Evolutionary conservation across 2,797 vertebrate genomes (phyloP).

Genomic region (Pampus argenteus): DNA sequence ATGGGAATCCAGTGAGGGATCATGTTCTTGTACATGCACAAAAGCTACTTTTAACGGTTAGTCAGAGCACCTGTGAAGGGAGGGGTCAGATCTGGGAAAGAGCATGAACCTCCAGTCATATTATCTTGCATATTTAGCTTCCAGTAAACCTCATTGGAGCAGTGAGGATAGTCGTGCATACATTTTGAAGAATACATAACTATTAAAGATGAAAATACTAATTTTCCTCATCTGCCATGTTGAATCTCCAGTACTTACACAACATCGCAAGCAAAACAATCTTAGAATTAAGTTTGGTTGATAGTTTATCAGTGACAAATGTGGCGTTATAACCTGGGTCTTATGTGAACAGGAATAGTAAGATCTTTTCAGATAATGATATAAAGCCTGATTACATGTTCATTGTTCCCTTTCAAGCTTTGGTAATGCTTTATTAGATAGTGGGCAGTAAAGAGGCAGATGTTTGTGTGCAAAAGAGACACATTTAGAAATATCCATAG

Average conservation of each 20-base stretch:
- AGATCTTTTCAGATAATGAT: slow-evolving; percentile 7
- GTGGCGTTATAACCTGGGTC: slow-evolving; percentile 2
- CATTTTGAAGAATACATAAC: background rate
- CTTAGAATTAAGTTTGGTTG: slow-evolving; percentile 31
- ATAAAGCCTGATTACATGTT: slow-evolving; percentile 10
- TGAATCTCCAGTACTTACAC: background rate
- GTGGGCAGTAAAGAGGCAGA: too few relatives aligned
- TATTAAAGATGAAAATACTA: background rate
- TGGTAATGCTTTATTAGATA: too few relatives aligned
- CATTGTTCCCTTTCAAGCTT: background rate
- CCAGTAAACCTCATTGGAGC: background rate
- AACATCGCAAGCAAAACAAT: slow-evolving; percentile 7
- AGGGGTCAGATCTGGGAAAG: background rate
- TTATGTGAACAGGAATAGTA: slow-evolving; percentile 6
- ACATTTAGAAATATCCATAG: background rate
- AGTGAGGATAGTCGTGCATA: too few relatives aligned
- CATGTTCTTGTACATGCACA: slow-evolving; percentile 1
- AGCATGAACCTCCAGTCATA: background rate
- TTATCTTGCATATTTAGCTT: background rate
- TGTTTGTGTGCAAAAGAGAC: background rate
- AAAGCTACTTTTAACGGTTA: background rate
- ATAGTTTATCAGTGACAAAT: background rate
- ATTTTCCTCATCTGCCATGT: background rate
- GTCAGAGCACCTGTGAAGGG: background rate
- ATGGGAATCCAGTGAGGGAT: background rate